These are phyloP conservation scores for Dasypogon diadema DNA, from an alignment of 2,888 invertebrate genomes.

Conservation along the genomic window DNA sequence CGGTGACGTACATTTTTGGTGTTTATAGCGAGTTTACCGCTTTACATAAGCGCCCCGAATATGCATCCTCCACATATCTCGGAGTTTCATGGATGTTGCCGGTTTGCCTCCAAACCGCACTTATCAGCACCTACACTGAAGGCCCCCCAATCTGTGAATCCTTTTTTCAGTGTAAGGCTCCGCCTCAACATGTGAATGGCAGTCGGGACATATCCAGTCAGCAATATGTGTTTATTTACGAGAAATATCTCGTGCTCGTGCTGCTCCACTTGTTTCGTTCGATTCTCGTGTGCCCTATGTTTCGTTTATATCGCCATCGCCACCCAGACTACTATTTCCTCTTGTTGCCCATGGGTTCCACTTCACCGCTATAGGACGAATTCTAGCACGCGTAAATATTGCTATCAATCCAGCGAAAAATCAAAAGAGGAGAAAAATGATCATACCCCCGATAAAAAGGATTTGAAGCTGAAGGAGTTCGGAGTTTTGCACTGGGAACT, in stretches of 20 bases:
- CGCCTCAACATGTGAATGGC: slow-evolving; percentile 54
- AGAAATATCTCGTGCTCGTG: slow-evolving; percentile 29
- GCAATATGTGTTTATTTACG: slow-evolving; percentile 56
- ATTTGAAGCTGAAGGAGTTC: not conserved
- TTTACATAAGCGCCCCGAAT: slow-evolving; percentile 35
- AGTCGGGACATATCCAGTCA: slow-evolving; percentile 54
- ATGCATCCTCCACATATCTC: slow-evolving; percentile 38
- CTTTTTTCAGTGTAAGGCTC: slow-evolving; percentile 50
- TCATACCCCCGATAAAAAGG: not conserved
- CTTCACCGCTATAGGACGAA: not conserved
- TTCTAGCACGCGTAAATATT: slow-evolving; percentile 9
- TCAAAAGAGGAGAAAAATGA: no score
- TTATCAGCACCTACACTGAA: not conserved
- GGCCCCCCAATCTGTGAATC: not conserved
- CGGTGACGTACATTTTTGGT: slow-evolving; percentile 3
- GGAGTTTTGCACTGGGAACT: slow-evolving; percentile 7
- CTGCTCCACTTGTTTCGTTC: slow-evolving; percentile 26
- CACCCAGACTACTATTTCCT: not conserved
- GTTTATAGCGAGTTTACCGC: slow-evolving; percentile 8
- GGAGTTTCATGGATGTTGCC: slow-evolving; percentile 5
- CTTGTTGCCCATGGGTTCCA: not conserved
- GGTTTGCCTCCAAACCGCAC: not conserved
- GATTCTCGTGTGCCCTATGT: slow-evolving; percentile 14
- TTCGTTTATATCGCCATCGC: slow-evolving; percentile 16
- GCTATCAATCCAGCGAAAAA: slow-evolving; percentile 20